Evolutionary conservation across 1,140 invertebrate genomes (phyloP), one percentile per base, ranked within the genome.

Genomic region (Cydia strobilella): DNA sequence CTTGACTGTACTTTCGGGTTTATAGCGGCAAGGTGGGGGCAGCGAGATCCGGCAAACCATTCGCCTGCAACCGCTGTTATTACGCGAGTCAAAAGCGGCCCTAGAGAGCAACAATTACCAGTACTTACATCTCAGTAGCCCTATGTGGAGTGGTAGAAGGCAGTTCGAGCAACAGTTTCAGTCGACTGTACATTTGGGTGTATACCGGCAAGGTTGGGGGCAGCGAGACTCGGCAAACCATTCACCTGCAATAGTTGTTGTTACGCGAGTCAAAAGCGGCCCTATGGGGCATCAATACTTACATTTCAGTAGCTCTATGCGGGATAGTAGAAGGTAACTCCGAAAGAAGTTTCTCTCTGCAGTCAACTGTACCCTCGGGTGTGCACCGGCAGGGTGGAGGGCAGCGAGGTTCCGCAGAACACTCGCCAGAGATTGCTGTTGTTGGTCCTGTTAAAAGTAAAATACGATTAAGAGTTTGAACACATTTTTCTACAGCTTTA

Each of bases 301-400:
- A 99, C 98, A 99, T 95, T 94, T 99, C 99, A 10, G 96, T 97
- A 59, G 97, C 98, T 82, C 96, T 95, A 82, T 98, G 97, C 20
- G 99, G 98, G 77, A 99, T 95, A 86, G 97, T 96, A 73, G 96
- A 94, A 7, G 99, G 99, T 75, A 99, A 96, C 87, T 96, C 96
- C 42, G 96, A 96, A 51, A 99, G 94, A 72, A 97, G 96, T 88
- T 98, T 97, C 93, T 98, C 98, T 77, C 98, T 94, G 91, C 99
- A 99, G 95, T 99, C 98, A 9, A 99, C 97, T 74, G 99, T 97
- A 66, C 97, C 97, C 82, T 98, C 97, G 23, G 87, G 81, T 2
- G 96, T 96, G 94, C 99, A 99, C 77, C 96, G 95, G 90, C 99
- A 99, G 62, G 97, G 96, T 88, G 97, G 96, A 39, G 99, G 99